A percentile compares a stretch with the other conserved stretches of the same genome.
Conservation (phyloP, 2,888 invertebrate species). For the Sinotaia quadrata region DNA sequence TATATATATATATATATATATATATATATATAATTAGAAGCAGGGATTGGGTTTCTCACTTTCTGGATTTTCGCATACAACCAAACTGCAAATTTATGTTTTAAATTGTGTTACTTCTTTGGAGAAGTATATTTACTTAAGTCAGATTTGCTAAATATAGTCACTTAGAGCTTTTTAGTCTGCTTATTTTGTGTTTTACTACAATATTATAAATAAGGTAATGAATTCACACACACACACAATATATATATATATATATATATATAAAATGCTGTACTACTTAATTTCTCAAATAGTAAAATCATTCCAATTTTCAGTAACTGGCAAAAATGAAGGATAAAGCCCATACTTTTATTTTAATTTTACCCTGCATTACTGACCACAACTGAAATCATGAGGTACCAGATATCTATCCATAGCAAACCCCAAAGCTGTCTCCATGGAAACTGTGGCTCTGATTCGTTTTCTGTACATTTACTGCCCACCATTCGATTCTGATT, state of each 20-base stretch:
- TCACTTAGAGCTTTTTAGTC: no score
- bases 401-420: slow-evolving; percentile 83
- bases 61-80: background rate
- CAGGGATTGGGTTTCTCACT: no score
- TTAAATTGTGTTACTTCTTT: no score
- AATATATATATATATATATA: background rate
- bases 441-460: slow-evolving; percentile 78
- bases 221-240: background rate
- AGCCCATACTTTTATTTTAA: background rate
- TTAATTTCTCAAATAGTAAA: no score
- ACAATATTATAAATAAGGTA: no score
- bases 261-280: no score
- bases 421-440: slow-evolving; percentile 84
- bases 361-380: slow-evolving; percentile 76
- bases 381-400: slow-evolving; percentile 83
- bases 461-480: slow-evolving; percentile 25
- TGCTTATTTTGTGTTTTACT: no score
- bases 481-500: slow-evolving; percentile 18
- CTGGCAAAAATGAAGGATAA: no score
- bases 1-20: background rate
- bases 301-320: no score
- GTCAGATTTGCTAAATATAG: no score
- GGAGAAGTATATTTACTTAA: no score
- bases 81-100: background rate
- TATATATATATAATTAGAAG: background rate